phyloP scores from a whole-genome alignment of 1,140 invertebrate species.

The Pteromalus puparum region DNA sequence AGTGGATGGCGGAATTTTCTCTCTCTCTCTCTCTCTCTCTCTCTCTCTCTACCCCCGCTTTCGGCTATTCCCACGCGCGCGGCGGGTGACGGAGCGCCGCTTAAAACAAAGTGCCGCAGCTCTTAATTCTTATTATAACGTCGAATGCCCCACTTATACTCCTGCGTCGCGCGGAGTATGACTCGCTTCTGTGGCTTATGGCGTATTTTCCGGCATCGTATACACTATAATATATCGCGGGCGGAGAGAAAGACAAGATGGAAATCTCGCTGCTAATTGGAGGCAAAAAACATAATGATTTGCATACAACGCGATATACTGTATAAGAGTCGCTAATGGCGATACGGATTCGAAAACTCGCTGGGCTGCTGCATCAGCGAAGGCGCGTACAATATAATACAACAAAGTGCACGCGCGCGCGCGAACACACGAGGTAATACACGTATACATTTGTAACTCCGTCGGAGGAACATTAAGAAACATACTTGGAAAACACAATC shows the following conservation, averaged over 20 bases:
- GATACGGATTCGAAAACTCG: slow-evolving; percentile 11
- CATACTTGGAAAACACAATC: slow-evolving; percentile 44
- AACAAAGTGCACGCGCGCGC: background rate
- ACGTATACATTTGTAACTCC: slow-evolving; percentile 6
- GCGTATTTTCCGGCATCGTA: background rate
- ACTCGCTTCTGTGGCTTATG: background rate
- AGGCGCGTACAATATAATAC: background rate
- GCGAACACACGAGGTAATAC: background rate
- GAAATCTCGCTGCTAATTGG: background rate
- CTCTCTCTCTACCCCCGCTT: background rate
- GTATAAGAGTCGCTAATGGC: background rate
- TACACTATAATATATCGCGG: background rate
- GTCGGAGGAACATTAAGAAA: slow-evolving; percentile 28
- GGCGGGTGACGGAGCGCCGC: background rate
- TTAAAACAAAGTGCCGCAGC: slow-evolving; percentile 24
- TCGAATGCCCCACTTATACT: background rate
- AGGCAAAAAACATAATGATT: background rate
- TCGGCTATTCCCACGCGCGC: background rate
- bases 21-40: background rate
- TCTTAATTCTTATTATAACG: slow-evolving; percentile 24
- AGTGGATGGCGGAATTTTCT: slow-evolving; percentile 6
- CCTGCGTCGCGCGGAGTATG: background rate
- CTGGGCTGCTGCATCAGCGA: background rate
- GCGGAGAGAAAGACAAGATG: background rate
- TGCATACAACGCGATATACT: background rate